Conservation (phyloP, 2,797 vertebrate species). For the Lutjanus campechanus region DNA sequence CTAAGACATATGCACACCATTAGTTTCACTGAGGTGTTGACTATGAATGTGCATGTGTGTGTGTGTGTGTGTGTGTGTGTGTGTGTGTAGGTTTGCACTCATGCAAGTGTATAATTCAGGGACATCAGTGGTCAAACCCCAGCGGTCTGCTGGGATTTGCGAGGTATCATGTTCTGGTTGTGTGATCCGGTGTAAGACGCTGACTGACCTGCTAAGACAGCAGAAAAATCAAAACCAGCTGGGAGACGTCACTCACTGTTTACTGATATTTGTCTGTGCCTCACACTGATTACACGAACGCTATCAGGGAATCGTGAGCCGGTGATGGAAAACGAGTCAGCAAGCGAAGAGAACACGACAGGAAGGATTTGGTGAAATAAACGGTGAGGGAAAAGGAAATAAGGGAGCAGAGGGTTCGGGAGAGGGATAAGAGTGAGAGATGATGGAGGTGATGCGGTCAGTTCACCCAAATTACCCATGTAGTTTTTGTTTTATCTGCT, state of each 20-base stretch:
- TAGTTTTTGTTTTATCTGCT: conserved; percentile 29
- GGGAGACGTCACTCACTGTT: conserved; percentile 74
- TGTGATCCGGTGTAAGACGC: conserved; percentile 66
- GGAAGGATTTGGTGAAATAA: conserved; percentile 53
- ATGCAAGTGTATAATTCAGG: conserved; percentile 51
- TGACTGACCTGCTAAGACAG: conserved; percentile 74
- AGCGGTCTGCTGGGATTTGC: conserved; percentile 69
- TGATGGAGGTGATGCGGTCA: conserved; percentile 35
- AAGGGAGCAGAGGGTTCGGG: neutral
- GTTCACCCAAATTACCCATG: conserved; percentile 34
- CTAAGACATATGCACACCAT: conserved; percentile 20
- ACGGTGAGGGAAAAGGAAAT: conserved; percentile 20
- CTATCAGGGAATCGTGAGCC: conserved; percentile 47
- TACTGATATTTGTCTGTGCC: conserved; percentile 74
- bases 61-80: conserved; percentile 14
- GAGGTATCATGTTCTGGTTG: conserved; percentile 74
- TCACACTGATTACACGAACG: conserved; percentile 69
- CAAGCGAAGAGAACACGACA: conserved; percentile 38
- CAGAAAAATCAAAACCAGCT: conserved; percentile 80
- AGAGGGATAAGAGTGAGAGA: conserved; percentile 42
- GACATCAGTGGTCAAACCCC: conserved; percentile 64
- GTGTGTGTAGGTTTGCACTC: conserved; percentile 29
- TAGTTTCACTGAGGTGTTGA: conserved; percentile 39
- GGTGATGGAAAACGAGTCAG: conserved; percentile 31
- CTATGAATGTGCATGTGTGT: neutral